phyloP scores from a whole-genome alignment of 2,797 vertebrate genomes.

The Takifugu ocellatus region DNA sequence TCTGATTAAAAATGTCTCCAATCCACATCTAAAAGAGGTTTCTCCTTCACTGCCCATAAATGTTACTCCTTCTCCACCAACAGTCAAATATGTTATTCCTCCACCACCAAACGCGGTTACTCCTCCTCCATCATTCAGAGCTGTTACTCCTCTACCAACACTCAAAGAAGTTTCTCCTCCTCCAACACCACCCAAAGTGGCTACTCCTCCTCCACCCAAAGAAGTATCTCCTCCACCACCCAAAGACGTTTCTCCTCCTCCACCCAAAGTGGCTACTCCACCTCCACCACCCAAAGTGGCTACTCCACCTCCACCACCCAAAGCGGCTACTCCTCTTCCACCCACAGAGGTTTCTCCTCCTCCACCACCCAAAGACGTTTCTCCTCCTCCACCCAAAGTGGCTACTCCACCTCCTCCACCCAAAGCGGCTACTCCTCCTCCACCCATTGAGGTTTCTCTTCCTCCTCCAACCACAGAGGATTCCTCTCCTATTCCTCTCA shows the following conservation, averaged over 20 bases:
- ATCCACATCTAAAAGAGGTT: slow-evolving; percentile 19
- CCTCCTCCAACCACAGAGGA: background rate
- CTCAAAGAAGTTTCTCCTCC: background rate
- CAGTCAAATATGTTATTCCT: background rate
- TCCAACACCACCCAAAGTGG: background rate
- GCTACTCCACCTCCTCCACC: background rate
- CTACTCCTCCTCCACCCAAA: background rate
- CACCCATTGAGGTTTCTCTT: background rate
- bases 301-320: background rate
- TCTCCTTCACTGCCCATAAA: slow-evolving; percentile 6
- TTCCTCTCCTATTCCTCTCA: background rate
- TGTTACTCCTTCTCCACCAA: background rate
- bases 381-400: background rate
- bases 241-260: background rate
- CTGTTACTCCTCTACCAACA: background rate
- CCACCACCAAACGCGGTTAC: background rate
- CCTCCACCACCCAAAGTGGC: slow-evolving; percentile 3
- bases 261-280: background rate
- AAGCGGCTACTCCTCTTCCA: background rate
- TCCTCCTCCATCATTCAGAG: background rate
- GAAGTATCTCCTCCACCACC: background rate
- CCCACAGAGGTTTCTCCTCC: background rate
- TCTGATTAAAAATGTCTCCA: slow-evolving; percentile 5
- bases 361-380: background rate
- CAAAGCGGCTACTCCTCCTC: slow-evolving; percentile 4